Conservation (phyloP, 2,797 vertebrate genomes). For the Philypnodon macrostomus region DNA sequence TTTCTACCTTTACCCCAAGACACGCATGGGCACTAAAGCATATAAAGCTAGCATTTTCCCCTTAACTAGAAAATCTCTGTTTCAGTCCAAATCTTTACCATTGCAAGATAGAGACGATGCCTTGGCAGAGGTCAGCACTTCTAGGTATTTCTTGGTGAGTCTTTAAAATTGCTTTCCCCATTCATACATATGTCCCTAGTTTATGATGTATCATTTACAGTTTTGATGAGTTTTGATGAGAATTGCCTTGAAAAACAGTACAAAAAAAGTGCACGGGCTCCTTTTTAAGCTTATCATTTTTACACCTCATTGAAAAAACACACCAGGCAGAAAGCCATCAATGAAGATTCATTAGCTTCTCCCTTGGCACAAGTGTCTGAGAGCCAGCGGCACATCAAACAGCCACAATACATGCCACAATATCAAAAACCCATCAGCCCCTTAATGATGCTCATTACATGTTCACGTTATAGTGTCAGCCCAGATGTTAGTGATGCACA, state of each 20-base stretch:
- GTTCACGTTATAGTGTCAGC: slow-evolving; percentile 11
- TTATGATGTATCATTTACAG: neutral
- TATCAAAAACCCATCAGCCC: slow-evolving; percentile 18
- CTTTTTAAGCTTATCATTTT: slow-evolving; percentile 4
- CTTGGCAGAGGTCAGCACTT: too few species aligned
- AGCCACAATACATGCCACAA: slow-evolving; percentile 1
- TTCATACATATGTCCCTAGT: neutral
- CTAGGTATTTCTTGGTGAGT: too few species aligned
- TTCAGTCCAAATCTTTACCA: too few species aligned
- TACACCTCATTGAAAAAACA: neutral
- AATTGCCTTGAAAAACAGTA: neutral
- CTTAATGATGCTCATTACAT: slow-evolving; percentile 19
- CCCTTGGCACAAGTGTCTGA: neutral
- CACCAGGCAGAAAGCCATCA: slow-evolving; percentile 9
- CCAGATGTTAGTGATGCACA: slow-evolving; percentile 25
- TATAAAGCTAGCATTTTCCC: too few species aligned
- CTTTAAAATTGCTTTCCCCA: neutral
- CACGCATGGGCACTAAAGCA: too few species aligned
- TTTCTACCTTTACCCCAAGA: too few species aligned
- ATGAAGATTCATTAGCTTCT: slow-evolving; percentile 4
- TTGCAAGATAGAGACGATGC: too few species aligned
- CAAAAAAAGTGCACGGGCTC: neutral
- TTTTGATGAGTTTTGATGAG: too few species aligned
- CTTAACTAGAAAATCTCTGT: too few species aligned
- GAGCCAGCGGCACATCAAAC: slow-evolving; percentile 12